Percentiles rank a stretch among this genome's conserved stretches.
These are phyloP conservation scores for Prionailurus viverrinus DNA, from an alignment of 2,113 vertebrate species.

Conservation along the genomic window DNA sequence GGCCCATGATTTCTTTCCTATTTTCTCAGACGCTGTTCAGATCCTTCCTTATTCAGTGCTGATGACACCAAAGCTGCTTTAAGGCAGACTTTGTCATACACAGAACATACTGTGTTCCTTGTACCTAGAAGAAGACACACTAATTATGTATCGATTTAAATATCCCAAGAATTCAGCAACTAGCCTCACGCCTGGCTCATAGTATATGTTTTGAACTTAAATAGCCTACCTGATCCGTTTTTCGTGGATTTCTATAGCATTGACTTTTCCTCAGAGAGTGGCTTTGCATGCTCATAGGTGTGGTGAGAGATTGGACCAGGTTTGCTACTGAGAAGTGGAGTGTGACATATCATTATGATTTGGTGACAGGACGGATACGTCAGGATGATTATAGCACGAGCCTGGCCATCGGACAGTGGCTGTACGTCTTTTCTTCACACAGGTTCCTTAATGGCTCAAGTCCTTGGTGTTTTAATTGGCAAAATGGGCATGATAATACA, in stretches of 20 bases:
- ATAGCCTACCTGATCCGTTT: neutral
- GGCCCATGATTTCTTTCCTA: neutral
- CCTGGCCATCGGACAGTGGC: neutral
- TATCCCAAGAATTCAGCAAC: neutral
- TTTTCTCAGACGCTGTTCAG: neutral
- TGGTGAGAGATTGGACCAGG: neutral
- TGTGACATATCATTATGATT: no score
- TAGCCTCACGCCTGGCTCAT: fast-evolving
- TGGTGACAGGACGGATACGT: fast-evolving
- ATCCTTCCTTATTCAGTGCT: neutral
- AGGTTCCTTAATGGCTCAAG: neutral
- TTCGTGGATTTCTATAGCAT: neutral
- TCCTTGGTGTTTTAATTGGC: neutral
- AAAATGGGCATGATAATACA: neutral
- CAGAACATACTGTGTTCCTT: neutral
- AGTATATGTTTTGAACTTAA: neutral
- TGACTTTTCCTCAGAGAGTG: neutral
- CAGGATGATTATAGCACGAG: neutral
- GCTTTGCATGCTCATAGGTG: neutral
- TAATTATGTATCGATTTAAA: neutral
- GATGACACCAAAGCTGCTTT: neutral
- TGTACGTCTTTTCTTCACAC: neutral
- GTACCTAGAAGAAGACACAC: neutral
- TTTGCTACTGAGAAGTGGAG: neutral
- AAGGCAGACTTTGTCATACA: neutral